Evolutionary conservation across 1,140 invertebrate species (phyloP).

Genomic region (Achatina immaculata): DNA sequence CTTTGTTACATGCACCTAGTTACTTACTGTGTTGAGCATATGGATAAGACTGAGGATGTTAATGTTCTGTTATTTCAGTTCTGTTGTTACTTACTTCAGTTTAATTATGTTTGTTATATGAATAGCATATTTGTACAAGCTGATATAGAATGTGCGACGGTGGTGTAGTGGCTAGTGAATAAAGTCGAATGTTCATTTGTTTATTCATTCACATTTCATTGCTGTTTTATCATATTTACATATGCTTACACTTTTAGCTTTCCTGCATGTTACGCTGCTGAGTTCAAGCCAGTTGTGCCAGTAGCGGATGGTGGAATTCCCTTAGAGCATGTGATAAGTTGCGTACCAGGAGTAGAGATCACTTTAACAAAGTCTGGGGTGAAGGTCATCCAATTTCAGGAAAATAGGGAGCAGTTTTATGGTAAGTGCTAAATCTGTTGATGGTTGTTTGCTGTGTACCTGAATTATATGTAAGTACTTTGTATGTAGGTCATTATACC

Average conservation of each 20-base stretch:
- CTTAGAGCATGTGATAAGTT: conserved; percentile 87
- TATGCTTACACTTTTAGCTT: conserved; percentile 74
- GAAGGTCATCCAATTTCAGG: conserved; percentile 73
- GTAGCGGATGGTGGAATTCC: conserved; percentile 79
- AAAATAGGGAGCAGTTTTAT: conserved; percentile 63
- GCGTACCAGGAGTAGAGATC: conserved; percentile 82
- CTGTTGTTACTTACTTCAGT: too few species aligned
- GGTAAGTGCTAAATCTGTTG: conserved; percentile 23
- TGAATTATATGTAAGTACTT: background rate
- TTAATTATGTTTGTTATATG: too few species aligned
- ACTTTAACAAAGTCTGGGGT: conserved; percentile 70
- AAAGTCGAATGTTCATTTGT: too few species aligned
- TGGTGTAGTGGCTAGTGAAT: too few species aligned
- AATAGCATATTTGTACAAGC: too few species aligned
- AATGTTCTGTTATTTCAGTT: too few species aligned
- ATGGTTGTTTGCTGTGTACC: background rate
- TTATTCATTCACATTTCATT: too few species aligned
- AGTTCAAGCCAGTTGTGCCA: conserved; percentile 73
- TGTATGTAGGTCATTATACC: too few species aligned
- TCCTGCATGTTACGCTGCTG: conserved; percentile 82
- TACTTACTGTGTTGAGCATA: too few species aligned
- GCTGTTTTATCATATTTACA: background rate
- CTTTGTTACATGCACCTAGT: too few species aligned
- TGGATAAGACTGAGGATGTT: too few species aligned
- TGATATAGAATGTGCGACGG: too few species aligned